Conservation (phyloP, 2,888 invertebrate species). For the Trisateles emortualis region DNA sequence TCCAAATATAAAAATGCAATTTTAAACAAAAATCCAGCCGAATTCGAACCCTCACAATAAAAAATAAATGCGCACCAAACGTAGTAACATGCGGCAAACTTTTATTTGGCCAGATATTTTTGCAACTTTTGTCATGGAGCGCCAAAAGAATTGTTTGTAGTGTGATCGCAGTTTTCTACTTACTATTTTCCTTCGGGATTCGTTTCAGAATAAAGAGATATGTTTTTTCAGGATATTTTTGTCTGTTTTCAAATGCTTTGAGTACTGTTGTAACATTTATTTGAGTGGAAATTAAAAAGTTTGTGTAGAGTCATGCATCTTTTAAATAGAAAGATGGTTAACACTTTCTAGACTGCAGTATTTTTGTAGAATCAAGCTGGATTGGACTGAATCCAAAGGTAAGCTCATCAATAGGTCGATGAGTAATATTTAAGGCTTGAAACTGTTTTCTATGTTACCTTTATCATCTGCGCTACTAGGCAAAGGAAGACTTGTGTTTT, state of each 20-base stretch:
- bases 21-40: constrained; percentile 82
- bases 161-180: background rate
- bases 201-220: background rate
- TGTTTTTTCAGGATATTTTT: background rate
- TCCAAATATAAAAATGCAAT: constrained; percentile 87
- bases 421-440: too few species aligned
- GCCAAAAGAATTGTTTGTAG: constrained; percentile 11
- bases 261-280: too few species aligned
- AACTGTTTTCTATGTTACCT: too few species aligned
- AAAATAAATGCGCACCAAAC: constrained; percentile 77
- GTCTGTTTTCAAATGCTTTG: background rate
- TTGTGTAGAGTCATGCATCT: too few species aligned
- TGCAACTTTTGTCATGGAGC: constrained; percentile 33
- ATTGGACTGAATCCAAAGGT: too few species aligned
- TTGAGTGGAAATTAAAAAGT: too few species aligned
- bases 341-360: too few species aligned
- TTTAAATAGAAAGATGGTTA: too few species aligned
- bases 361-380: too few species aligned
- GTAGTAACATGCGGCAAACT: constrained; percentile 64
- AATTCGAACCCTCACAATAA: constrained; percentile 81
- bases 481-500: too few species aligned
- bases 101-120: constrained; percentile 55
- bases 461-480: too few species aligned
- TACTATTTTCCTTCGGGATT: background rate
- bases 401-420: too few species aligned